phyloP scores from a whole-genome alignment of 2,888 invertebrate genomes.

The Leucoptera coffeella region DNA sequence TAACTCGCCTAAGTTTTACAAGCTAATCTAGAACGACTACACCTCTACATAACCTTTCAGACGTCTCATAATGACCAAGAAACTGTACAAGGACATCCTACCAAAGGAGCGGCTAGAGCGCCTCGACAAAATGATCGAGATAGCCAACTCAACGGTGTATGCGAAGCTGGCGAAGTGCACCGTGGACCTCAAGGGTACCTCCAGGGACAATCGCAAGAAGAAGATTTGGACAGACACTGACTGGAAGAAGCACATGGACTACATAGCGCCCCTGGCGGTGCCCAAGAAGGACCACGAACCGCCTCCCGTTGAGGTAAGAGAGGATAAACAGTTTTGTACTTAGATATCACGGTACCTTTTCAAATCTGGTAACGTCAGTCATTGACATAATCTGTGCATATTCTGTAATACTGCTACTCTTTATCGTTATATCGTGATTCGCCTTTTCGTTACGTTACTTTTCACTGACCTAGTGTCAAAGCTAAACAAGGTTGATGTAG shows the following conservation, averaged over 20 bases:
- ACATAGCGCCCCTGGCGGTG: constrained; percentile 24
- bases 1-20: no score
- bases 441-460: no score
- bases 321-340: no score
- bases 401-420: no score
- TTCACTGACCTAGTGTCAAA: no score
- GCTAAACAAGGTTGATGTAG: no score
- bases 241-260: constrained; percentile 44
- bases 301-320: constrained; percentile 15
- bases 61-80: constrained; percentile 20
- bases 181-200: constrained; percentile 20
- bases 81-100: constrained; percentile 21
- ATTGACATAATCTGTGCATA: no score
- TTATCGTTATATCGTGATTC: no score
- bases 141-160: constrained; percentile 25
- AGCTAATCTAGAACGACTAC: no score
- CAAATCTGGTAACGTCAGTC: no score
- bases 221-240: constrained; percentile 28
- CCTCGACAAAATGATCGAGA: constrained; percentile 30
- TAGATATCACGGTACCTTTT: no score
- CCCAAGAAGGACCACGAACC: constrained; percentile 19
- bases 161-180: constrained; percentile 30
- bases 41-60: no score
- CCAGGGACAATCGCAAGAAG: constrained; percentile 24
- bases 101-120: constrained; percentile 19